Evolutionary conservation across 2,888 invertebrate species (phyloP), one percentile per base, ranked within the genome.

Genomic region (Zygogramma bicolorata): DNA sequence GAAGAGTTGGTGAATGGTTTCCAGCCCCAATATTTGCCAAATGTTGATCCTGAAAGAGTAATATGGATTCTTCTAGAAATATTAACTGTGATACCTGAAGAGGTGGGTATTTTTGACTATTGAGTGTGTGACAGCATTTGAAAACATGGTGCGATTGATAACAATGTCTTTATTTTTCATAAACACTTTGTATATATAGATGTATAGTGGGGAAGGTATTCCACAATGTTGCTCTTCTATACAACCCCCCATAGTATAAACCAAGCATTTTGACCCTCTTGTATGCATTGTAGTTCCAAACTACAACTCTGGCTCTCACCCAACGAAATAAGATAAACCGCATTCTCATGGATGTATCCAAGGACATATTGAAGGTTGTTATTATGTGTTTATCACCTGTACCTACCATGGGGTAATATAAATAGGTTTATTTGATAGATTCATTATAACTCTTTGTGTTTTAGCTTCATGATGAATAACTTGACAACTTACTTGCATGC

Each of bases 21-120:
- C 79, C 88, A 87, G 77, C 88, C 88, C 0, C 86, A 89, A 76
- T 88, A 89, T 82, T 87, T 91, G 77, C 90, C 91, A 34, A 89
- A 89, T 85, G 90, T 90, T 80, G 90, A 88, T 81, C 90, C 90
- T 72, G 90, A 89, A 81, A 90, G 89, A 80, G 90, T 90, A 77
- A 88, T 90, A 71, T 92, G 90, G 90, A 91, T 92, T 75, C 90
- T 97, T 81, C 86, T 97, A 65, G 94, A 96, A 89, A 93, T 97
- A 42, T 89, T 97, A 15, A 93, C 94, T 80, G 94, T 95, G 67
- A 92, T 97, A 84, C 96, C 97, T 27, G 95, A 94, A 88, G 97
- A 97, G 90, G 96, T 95, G 88, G 88, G 60, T 29, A 29, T 57
- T 31, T 31, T 8, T 6, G n/a, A n/a, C n/a, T n/a, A n/a, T n/a